Evolutionary conservation across 2,113 vertebrate species (phyloP).

Genomic region (Cyphomyrus discorhynchus): DNA sequence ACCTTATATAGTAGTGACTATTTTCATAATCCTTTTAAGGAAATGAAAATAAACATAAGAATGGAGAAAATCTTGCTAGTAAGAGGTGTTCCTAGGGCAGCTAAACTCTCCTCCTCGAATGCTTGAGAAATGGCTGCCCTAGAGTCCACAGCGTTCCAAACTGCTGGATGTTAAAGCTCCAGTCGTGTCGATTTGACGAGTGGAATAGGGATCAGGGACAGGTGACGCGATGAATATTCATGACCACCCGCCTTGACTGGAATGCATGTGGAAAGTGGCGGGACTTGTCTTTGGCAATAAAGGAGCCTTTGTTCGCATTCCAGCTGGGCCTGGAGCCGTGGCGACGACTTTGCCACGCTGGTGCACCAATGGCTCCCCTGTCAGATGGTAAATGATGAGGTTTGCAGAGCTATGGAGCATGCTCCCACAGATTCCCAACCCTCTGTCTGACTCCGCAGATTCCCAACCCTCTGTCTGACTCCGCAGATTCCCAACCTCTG

Average conservation of each 20-base stretch:
- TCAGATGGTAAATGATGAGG: background rate
- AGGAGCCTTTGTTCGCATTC: background rate
- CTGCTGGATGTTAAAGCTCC: background rate
- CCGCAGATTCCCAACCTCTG: background rate
- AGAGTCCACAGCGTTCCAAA: background rate
- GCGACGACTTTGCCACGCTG: background rate
- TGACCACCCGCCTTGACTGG: background rate
- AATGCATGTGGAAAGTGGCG: no score
- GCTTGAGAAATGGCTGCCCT: background rate
- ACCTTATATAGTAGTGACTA: background rate
- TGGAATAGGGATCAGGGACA: background rate
- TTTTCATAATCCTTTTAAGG: background rate
- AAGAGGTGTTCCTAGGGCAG: background rate
- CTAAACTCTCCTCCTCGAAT: background rate
- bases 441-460: background rate
- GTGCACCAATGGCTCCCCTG: background rate
- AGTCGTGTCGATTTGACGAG: background rate
- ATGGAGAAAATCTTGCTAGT: background rate
- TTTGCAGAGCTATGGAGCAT: background rate
- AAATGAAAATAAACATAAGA: background rate
- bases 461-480: background rate
- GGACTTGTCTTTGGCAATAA: background rate
- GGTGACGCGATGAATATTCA: constrained; percentile 1
- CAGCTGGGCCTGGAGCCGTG: background rate
- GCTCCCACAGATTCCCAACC: background rate